phyloP scores from a whole-genome alignment of 2,888 invertebrate species.

The Blera fallax region DNA sequence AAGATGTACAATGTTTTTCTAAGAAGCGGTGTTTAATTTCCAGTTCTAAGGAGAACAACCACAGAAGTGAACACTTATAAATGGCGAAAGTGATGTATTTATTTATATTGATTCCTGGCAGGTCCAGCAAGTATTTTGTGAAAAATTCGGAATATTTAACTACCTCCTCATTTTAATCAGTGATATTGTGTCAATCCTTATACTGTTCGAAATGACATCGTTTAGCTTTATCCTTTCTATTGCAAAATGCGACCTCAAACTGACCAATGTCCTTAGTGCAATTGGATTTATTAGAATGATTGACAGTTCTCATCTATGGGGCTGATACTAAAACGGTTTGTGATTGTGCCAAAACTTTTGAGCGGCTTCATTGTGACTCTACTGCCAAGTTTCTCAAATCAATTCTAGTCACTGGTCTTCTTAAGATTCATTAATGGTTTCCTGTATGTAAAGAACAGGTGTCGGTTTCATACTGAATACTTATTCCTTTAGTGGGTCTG shows the following conservation, averaged over 20 bases:
- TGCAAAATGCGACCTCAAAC: slow-evolving; percentile 81
- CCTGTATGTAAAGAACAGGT: slow-evolving; percentile 79
- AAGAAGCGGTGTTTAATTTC: background rate
- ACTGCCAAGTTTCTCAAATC: slow-evolving; percentile 82
- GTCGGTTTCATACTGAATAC: no score
- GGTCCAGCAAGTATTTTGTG: no score
- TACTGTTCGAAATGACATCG: slow-evolving; percentile 81
- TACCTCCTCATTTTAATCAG: slow-evolving; percentile 81
- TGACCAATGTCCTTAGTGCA: slow-evolving; percentile 80
- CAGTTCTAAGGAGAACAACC: slow-evolving; percentile 11
- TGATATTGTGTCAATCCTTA: slow-evolving; percentile 82
- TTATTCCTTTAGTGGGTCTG: slow-evolving; percentile 77
- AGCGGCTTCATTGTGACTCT: slow-evolving; percentile 82
- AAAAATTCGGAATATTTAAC: slow-evolving; percentile 83
- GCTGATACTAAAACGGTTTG: slow-evolving; percentile 83
- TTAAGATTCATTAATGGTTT: slow-evolving; percentile 83
- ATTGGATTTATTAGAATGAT: slow-evolving; percentile 82
- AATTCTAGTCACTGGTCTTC: slow-evolving; percentile 82
- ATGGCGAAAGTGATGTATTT: no score
- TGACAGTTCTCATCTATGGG: slow-evolving; percentile 83
- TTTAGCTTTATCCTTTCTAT: slow-evolving; percentile 83
- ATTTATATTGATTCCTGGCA: no score
- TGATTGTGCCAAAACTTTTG: slow-evolving; percentile 82
- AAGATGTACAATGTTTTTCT: slow-evolving; percentile 13
- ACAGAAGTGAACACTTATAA: no score